Base-by-base conservation (phyloP, 2,888 invertebrate genomes). In the Mystacides longicornis region DNA sequence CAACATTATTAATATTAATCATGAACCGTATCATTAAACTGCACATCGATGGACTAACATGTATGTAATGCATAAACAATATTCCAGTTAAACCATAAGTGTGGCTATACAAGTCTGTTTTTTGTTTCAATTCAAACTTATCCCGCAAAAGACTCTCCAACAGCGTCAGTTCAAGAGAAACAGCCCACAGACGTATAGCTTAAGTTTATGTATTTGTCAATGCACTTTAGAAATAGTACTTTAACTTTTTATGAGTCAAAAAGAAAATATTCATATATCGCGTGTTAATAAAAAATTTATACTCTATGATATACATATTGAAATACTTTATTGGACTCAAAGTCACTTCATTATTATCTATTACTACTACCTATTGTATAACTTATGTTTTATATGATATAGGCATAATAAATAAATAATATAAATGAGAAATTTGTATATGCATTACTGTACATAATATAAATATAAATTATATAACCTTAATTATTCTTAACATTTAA, bases 361-460 rank as follows among this genome's bases (percentile, higher is more conserved):
- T n/a, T 37, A 37, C 14, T 27, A 7, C 27, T 37, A 37, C 3
- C 3, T 37, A 37, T 37, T 37, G 37, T 37, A 37, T 16, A 37
- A n/a, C 16, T 37, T 37, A 37, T 37, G 16, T 37, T n/a, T 14
- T 7, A 11, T 7, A n/a, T 7, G 16, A 37, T 7, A 16, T n/a
- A 16, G 16, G 16, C 11, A 27, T 27, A 27, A 27, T 7, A 37
- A n/a, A n/a, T n/a, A n/a, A 27, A 5, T 27, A 27, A 7, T 7
- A 5, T 11, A 7, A 27, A 5, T 27, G 37, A n/a, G 37, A 37
- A 37, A 19, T 23, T 50, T 50, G 50, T 50, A 50, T 50, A 27
- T 50, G 50, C 33, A 23, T 23, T 21, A 43, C 23, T 43, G 51
- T 52, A 37, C 46, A 53, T 37, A n/a, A n/a, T n/a, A n/a, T n/a